These are phyloP conservation scores for Poeciliopsis occidentalis DNA, from an alignment of 2,113 vertebrate genomes.

Conservation along the genomic window DNA sequence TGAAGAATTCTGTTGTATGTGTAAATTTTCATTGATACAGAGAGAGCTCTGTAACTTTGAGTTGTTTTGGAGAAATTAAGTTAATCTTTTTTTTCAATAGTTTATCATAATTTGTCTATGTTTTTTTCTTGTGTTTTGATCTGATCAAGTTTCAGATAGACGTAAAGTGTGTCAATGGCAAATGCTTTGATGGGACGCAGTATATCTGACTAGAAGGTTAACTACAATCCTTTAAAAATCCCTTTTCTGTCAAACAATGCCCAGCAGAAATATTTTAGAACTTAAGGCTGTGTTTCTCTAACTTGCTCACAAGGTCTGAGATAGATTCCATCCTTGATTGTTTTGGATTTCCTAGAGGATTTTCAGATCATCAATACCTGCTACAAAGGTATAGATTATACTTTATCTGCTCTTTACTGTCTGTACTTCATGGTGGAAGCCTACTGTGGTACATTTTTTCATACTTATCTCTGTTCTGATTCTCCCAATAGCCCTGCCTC, in stretches of 20 bases:
- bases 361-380: constrained; percentile 56
- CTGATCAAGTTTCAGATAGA: not conserved
- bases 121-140: not conserved
- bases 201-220: constrained; percentile 10
- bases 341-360: constrained; percentile 27
- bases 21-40: not conserved
- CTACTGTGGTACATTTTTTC: constrained; percentile 14
- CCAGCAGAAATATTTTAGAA: constrained; percentile 27
- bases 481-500: not conserved
- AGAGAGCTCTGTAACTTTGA: not conserved
- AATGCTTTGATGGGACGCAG: not conserved
- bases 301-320: constrained; percentile 8
- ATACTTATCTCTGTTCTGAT: constrained; percentile 2
- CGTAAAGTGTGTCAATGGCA: not conserved
- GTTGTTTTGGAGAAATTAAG: no score
- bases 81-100: not conserved
- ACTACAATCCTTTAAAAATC: not conserved
- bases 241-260: constrained; percentile 15
- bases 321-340: constrained; percentile 34
- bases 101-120: not conserved
- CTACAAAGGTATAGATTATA: constrained; percentile 37
- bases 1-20: not conserved
- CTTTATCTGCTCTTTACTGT: constrained; percentile 35
- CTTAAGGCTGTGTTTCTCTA: constrained; percentile 21
- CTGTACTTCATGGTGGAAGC: constrained; percentile 24